A percentile compares a stretch with the other conserved stretches of the same genome.
Conservation (phyloP, 2,113 vertebrate genomes). For the Panthera uncia region DNA sequence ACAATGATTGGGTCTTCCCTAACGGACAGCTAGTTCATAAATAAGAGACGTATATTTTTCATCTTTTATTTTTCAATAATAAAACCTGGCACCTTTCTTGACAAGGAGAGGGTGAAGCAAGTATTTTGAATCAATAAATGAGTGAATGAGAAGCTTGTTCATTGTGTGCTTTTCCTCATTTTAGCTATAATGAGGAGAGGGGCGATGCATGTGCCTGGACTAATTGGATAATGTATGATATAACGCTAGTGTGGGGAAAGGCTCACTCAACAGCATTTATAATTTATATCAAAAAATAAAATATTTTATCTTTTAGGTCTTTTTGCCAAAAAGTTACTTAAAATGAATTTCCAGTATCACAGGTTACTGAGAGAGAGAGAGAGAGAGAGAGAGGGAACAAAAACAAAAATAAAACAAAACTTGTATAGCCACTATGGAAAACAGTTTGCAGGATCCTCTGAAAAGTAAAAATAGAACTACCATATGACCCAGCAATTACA, state of each 20-base stretch:
- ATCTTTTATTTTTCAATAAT: neutral
- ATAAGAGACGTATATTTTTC: neutral
- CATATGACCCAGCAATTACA: neutral
- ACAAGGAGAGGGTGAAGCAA: neutral
- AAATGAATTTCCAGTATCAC: neutral
- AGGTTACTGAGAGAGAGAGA: neutral
- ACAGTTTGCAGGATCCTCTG: neutral
- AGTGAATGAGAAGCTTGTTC: neutral
- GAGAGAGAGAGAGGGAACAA: neutral
- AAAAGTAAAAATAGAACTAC: neutral
- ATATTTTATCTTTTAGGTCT: neutral
- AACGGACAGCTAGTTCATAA: neutral
- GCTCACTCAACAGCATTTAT: neutral
- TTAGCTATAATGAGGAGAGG: too few relatives aligned
- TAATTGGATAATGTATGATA: neutral
- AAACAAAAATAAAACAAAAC: neutral
- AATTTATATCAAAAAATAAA: neutral
- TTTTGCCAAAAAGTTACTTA: neutral
- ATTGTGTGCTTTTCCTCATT: neutral
- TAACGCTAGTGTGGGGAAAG: neutral
- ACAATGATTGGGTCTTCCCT: neutral
- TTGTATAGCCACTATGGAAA: neutral
- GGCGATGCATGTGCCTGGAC: fast-evolving
- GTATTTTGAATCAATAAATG: neutral
- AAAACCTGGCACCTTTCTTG: neutral